Evolutionary conservation across 2,113 vertebrate genomes (phyloP).

Genomic region (Delphinus delphis): DNA sequence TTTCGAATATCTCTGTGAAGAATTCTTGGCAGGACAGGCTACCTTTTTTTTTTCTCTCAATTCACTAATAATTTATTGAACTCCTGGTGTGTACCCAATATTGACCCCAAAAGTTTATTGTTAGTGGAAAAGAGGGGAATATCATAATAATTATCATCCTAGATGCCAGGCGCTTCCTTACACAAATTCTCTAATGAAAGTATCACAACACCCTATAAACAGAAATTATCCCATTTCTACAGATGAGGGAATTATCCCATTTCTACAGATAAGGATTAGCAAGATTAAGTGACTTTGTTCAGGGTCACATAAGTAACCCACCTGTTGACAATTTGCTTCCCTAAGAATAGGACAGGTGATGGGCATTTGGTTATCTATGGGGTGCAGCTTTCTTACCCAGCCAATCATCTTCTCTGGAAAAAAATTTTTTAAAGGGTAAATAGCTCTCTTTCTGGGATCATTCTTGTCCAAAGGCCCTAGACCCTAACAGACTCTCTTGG

Average conservation of each 20-base stretch:
- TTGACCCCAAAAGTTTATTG: background rate
- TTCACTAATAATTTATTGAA: background rate
- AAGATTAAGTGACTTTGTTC: background rate
- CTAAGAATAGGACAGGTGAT: background rate
- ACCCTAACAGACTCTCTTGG: background rate
- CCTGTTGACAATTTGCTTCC: background rate
- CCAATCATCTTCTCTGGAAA: background rate
- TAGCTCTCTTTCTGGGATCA: background rate
- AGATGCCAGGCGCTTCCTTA: background rate
- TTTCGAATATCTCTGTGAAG: background rate
- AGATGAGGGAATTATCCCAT: background rate
- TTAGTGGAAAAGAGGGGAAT: background rate
- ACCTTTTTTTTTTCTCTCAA: background rate
- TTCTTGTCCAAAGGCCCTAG: background rate
- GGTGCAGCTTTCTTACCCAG: background rate
- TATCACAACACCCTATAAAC: background rate
- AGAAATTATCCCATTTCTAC: slow-evolving; percentile 1
- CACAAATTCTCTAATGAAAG: background rate
- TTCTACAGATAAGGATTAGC: background rate
- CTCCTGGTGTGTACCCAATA: background rate
- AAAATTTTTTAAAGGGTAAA: background rate
- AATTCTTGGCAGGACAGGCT: background rate
- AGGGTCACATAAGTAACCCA: background rate
- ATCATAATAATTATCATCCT: background rate
- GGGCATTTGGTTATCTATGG: background rate